These are phyloP conservation scores for Darwinula stevensoni DNA, from an alignment of 2,888 invertebrate species.

Conservation along the genomic window DNA sequence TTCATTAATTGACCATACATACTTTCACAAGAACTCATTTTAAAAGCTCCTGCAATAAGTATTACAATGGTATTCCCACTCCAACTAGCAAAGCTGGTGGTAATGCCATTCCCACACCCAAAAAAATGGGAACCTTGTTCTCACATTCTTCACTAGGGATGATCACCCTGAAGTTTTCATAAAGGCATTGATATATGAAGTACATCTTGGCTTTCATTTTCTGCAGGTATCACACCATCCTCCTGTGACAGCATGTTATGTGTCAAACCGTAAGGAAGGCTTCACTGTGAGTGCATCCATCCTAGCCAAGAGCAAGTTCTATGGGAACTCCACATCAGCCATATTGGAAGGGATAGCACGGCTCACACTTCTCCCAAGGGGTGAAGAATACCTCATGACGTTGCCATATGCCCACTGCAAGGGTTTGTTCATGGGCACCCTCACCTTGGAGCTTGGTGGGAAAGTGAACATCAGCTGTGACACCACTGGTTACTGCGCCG, in stretches of 20 bases:
- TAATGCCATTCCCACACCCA: no score
- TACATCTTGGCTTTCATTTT: no score
- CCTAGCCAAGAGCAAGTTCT: constrained; percentile 75
- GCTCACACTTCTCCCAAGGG: constrained; percentile 48
- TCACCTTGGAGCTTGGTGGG: constrained; percentile 84
- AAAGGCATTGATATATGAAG: no score
- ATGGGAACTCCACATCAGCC: constrained; percentile 79
- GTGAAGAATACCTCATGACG: constrained; percentile 62
- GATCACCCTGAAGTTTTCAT: no score
- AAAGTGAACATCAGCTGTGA: constrained; percentile 58
- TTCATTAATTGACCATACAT: no score
- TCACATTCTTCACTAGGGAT: no score
- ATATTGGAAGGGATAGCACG: constrained; percentile 64
- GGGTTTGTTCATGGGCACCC: constrained; percentile 69
- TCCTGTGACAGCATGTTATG: constrained; percentile 70
- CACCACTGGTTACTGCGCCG: constrained; percentile 67
- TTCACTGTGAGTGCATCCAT: constrained; percentile 70
- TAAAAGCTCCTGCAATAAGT: no score
- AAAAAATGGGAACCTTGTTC: no score
- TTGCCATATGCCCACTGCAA: constrained; percentile 90
- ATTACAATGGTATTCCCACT: no score
- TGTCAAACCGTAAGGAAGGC: constrained; percentile 74
- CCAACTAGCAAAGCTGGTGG: no score
- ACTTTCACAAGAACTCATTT: no score
- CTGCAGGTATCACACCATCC: constrained; percentile 86